Evolutionary conservation across 2,888 invertebrate species (phyloP), one percentile per base, ranked within the genome.

Genomic region (Listrodromus nycthemerus): DNA sequence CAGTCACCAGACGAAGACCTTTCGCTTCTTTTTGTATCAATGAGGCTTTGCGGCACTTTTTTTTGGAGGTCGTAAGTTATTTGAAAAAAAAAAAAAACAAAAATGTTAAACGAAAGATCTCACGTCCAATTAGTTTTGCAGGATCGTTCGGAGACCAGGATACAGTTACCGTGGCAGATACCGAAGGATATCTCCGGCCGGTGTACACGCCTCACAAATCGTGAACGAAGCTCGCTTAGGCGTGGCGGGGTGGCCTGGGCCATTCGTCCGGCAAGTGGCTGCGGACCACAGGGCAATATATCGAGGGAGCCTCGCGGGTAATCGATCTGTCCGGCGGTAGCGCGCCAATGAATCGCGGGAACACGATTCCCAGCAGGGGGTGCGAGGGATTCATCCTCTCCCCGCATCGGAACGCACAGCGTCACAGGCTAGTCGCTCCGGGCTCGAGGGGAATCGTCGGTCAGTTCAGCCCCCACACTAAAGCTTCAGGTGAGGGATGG

Each of bases 301-400:
- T 87, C 82, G 87, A 80, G 33, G 73, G 76, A 63, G 71, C 83
- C 81, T 85, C 87, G 85, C 87, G 87, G 88, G 89, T 89, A 88
- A 91, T 91, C 91, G 91, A 91, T 91, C 90, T 89, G 88, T 89
- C 88, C 88, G 86, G 83, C 86, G 88, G 87, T 86, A 82, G 86
- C 83, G 88, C 87, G 89, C 89, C 90, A 91, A 91, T 91, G 91
- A 91, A 91, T 91, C 88, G 89, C 81, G 79, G 86, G 80, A 85
- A 86, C 87, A 83, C 89, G 89, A 89, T 88, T 89, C 84, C 87
- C 76, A 76, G 78, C 67, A 45, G 13, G 52, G 30, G 52, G 66
- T 52, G 76, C 48, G 70, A 69, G 10, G 33, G 75, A 48, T 45
- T 45, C 67, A 2, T 45, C 27, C 45, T 65, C 24, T 5, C 55